A percentile compares a stretch with the other conserved stretches of the same genome.
Conservation (phyloP, 2,888 invertebrate species). For the Herminia tarsipennalis region DNA sequence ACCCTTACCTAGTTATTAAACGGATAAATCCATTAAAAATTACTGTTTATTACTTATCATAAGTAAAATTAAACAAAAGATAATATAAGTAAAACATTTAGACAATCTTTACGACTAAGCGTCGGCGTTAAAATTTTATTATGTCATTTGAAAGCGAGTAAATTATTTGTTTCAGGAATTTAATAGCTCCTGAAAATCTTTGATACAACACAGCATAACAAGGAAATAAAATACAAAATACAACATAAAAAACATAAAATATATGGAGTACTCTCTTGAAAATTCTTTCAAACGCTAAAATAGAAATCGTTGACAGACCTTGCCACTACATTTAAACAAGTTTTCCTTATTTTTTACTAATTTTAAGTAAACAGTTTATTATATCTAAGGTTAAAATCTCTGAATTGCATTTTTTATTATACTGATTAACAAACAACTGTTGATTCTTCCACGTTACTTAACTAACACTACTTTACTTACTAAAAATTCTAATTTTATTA, state of each 20-base stretch:
- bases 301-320: slow-evolving; percentile 51
- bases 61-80: slow-evolving; percentile 41
- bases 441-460: slow-evolving; percentile 68
- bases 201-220: slow-evolving; percentile 51
- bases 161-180: slow-evolving; percentile 25
- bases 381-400: slow-evolving; percentile 79
- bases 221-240: slow-evolving; percentile 34
- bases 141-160: slow-evolving; percentile 36
- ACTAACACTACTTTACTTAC: slow-evolving; percentile 74
- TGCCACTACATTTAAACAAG: slow-evolving; percentile 52
- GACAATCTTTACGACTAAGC: slow-evolving; percentile 42
- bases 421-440: slow-evolving; percentile 84
- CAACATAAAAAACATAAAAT: slow-evolving; percentile 27
- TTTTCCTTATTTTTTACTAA: slow-evolving; percentile 36
- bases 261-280: slow-evolving; percentile 39
- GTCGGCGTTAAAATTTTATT: slow-evolving; percentile 34
- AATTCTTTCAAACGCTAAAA: slow-evolving; percentile 28
- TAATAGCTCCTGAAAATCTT: slow-evolving; percentile 44
- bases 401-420: slow-evolving; percentile 83
- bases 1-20: slow-evolving; percentile 82
- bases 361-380: slow-evolving; percentile 72
- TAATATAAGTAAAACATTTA: slow-evolving; percentile 35
- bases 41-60: slow-evolving; percentile 62
- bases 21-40: slow-evolving; percentile 81
- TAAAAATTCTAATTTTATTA: slow-evolving; percentile 68